Conservation (phyloP, 2,113 vertebrate species). For the Pelodiscus sinensis region DNA sequence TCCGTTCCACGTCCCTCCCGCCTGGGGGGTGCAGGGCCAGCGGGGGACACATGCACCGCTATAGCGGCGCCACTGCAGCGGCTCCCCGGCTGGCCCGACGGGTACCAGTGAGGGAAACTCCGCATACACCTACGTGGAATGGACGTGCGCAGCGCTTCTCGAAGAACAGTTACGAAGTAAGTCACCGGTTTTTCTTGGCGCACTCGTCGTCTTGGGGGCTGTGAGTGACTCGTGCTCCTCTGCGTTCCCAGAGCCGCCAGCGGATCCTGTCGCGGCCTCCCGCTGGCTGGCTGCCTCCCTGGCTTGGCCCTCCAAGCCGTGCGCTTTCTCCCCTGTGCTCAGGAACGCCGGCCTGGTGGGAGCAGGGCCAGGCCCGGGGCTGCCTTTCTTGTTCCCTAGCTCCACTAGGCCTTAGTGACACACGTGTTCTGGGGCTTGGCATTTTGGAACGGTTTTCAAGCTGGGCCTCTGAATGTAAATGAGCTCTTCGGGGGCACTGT, state of each 20-base stretch:
- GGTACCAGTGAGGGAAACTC: no score
- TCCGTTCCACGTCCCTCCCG: no score
- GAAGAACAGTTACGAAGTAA: no score
- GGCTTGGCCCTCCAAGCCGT: not conserved
- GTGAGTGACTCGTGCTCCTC: not conserved
- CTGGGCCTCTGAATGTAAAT: not conserved
- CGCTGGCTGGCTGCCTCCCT: not conserved
- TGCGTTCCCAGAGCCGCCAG: not conserved
- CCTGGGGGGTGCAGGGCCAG: no score
- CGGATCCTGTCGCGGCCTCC: not conserved
- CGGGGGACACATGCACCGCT: no score
- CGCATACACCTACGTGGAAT: no score
- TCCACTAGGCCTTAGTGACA: not conserved
- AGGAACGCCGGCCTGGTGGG: not conserved
- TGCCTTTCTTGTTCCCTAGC: not conserved
- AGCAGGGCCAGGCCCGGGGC: accelerated
- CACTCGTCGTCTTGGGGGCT: not conserved
- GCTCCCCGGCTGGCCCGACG: no score
- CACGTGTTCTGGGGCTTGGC: not conserved
- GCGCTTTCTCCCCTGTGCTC: accelerated
- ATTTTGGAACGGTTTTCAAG: not conserved
- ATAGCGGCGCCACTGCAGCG: no score
- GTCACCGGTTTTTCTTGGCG: not conserved
- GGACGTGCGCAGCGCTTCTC: no score
- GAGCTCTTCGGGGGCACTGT: not conserved